Conservation (phyloP, 2,113 vertebrate species). For the Xyrauchen texanus region DNA sequence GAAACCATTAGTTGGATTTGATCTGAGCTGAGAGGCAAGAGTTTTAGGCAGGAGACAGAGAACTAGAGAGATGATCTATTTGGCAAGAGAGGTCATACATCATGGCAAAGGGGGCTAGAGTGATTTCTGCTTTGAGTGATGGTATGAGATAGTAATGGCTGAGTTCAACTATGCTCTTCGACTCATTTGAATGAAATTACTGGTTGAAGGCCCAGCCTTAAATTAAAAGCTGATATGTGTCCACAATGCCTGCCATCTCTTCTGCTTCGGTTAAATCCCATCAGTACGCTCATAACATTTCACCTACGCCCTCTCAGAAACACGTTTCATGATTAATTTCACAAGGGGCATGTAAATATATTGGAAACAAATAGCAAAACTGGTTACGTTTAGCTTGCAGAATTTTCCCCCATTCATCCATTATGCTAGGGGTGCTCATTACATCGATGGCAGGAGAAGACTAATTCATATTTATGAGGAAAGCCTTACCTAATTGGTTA, state of each 20-base stretch:
- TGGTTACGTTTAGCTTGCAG: too few relatives aligned
- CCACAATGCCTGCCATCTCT: slow-evolving; percentile 26
- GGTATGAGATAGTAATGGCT: slow-evolving; percentile 21
- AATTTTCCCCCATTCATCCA: too few relatives aligned
- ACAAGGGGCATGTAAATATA: too few relatives aligned
- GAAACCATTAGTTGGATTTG: slow-evolving; percentile 38
- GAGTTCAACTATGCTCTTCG: slow-evolving; percentile 17
- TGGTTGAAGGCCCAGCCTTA: slow-evolving; percentile 42
- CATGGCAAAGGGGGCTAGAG: background rate
- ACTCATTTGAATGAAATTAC: slow-evolving; percentile 41
- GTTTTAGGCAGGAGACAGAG: slow-evolving; percentile 33
- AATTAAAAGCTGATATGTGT: slow-evolving; percentile 42
- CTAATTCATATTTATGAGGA: too few relatives aligned
- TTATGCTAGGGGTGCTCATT: too few relatives aligned
- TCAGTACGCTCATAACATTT: slow-evolving; percentile 24
- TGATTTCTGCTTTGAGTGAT: slow-evolving; percentile 34
- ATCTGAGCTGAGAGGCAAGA: slow-evolving; percentile 38
- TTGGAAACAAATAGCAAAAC: too few relatives aligned
- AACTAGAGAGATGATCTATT: slow-evolving; percentile 37
- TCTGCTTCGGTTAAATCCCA: slow-evolving; percentile 34
- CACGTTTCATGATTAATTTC: too few relatives aligned
- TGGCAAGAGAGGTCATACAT: slow-evolving; percentile 21
- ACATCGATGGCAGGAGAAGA: too few relatives aligned
- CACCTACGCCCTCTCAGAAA: background rate
- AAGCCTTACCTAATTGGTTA: too few relatives aligned